Conservation (phyloP, 2,888 invertebrate genomes). For the Melinaea marsaeus region DNA sequence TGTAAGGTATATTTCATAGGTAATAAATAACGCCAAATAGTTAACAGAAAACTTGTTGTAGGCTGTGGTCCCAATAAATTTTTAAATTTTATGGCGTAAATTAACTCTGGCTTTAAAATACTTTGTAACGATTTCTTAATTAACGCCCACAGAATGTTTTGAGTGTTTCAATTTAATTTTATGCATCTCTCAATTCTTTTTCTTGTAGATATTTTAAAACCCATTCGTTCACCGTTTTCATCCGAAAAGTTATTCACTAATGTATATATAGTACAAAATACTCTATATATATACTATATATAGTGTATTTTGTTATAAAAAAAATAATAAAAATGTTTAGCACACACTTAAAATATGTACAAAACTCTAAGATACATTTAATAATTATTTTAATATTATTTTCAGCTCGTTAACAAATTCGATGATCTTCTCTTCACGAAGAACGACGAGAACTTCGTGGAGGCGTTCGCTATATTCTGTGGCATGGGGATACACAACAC, state of each 20-base stretch:
- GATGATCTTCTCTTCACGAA: conserved; percentile 93
- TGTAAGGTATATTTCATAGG: not conserved
- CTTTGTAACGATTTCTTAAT: conserved; percentile 6
- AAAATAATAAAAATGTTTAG: too few species aligned
- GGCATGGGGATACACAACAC: conserved; percentile 98
- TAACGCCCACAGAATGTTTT: conserved; percentile 4
- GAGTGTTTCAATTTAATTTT: not conserved
- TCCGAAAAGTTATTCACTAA: too few species aligned
- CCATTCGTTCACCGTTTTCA: too few species aligned
- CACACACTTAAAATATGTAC: too few species aligned
- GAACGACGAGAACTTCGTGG: conserved; percentile 97
- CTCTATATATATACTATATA: too few species aligned
- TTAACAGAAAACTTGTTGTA: not conserved
- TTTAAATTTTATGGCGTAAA: conserved; percentile 3
- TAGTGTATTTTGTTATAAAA: too few species aligned
- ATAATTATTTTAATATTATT: conserved; percentile 22
- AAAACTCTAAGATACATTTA: too few species aligned
- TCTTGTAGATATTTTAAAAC: too few species aligned
- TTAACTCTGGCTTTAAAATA: conserved; percentile 19
- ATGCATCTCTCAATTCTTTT: not conserved
- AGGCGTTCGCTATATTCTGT: conserved; percentile 98
- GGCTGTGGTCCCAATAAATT: not conserved
- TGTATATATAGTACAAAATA: too few species aligned
- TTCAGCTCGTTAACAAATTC: conserved; percentile 93
- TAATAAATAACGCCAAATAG: not conserved